Base-by-base conservation (phyloP, 2,113 vertebrate species). In the Psilopsiagon aymara region DNA sequence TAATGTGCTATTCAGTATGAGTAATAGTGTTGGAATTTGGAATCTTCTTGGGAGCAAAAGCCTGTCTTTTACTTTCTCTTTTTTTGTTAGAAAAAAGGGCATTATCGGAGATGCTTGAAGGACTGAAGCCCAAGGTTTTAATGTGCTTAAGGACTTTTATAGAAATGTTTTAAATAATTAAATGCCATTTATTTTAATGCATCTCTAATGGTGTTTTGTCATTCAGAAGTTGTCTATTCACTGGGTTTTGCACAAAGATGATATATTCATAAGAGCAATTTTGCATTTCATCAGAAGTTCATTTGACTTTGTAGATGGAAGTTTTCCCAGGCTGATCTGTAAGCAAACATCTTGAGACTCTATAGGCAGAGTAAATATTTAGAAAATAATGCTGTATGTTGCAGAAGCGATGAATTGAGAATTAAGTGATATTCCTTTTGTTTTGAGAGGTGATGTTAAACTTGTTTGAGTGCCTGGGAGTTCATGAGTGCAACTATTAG, bases 241-340 rank as follows among this genome's bases (percentile, higher is more conserved):
- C n/a, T 51, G 43, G 10, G 24, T 41, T 94, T 94, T 93, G 76
- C 52, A 80, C 31, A 89, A 87, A 79, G 82, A 94, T 84, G 78
- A 96, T 88, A 94, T 96, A 92, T 94, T 94, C 31, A 94, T 37
- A 79, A 91, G 88, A 68, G 89, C 57, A 27, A 52, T 71, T 89
- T 79, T 91, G 41, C 47, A 62, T 90, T 94, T 93, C 55, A 77
- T 67, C 66, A 78, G 62, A 92, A 82, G 55, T 93, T 86, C 60
- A 44, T 86, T 88, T 91, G 90, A 86, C 73, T 93, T 88, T 60
- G 68, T 74, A 57, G 76, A 81, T 25, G 63, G 44, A 71, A 39
- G 39, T 92, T 95, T 90, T 90, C 43, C 71, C 4, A 1, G 83
- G 55, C 20, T 86, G 60, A 83, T 93, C 92, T 86, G 31, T 52